Percentiles rank a stretch among this genome's conserved stretches.
Conservation (phyloP, 2,888 invertebrate species). For the Synanthedon andrenaeformis region DNA sequence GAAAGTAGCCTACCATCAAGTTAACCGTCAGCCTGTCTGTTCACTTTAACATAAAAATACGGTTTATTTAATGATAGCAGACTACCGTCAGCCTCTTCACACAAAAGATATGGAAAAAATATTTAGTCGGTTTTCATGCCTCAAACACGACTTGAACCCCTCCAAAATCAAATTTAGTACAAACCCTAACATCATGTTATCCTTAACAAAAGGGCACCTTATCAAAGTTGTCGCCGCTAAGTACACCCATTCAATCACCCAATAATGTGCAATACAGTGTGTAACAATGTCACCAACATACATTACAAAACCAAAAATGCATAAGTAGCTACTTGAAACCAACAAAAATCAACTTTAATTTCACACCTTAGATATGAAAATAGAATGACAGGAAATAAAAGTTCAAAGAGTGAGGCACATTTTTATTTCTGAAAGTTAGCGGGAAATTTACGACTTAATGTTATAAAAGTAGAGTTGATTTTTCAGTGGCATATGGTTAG, state of each 20-base stretch:
- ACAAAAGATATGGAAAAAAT: too few species aligned
- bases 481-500: conserved; percentile 6
- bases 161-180: neutral
- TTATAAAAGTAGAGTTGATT: conserved; percentile 10
- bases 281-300: conserved; percentile 63
- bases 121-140: too few species aligned
- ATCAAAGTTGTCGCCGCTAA: conserved; percentile 48
- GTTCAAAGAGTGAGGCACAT: conserved; percentile 42
- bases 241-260: conserved; percentile 65
- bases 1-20: neutral
- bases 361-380: neutral
- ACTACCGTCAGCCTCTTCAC: too few species aligned
- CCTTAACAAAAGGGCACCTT: conserved; percentile 47
- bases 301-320: conserved; percentile 21
- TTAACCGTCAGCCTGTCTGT: neutral
- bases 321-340: conserved; percentile 8
- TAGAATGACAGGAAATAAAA: conserved; percentile 1
- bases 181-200: conserved; percentile 20
- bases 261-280: conserved; percentile 69
- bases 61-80: too few species aligned
- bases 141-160: neutral
- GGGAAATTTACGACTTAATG: neutral
- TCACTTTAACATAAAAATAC: neutral
- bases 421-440: conserved; percentile 26
- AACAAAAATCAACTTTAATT: neutral